phyloP scores from a whole-genome alignment of 64 coral and sea anemone genomes.

The Porites lutea region DNA sequence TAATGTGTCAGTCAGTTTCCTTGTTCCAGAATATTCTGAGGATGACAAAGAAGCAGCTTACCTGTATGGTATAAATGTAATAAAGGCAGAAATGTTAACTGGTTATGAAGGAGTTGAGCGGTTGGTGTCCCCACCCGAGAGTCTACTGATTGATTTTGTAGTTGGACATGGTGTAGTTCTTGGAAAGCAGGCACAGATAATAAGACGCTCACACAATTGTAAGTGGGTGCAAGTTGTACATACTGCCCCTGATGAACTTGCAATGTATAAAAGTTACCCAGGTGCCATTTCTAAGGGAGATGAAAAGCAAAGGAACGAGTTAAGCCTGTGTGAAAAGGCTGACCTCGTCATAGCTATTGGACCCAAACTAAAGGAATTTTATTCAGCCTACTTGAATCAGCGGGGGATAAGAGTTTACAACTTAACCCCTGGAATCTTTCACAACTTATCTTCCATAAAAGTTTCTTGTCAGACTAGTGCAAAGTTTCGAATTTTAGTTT shows the following conservation, averaged over 20 bases:
- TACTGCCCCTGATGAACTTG: not conserved
- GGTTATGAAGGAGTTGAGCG: not conserved
- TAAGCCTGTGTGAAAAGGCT: not conserved
- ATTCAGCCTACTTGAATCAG: not conserved
- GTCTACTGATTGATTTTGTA: not conserved
- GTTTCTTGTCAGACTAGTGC: too few relatives aligned
- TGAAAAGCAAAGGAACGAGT: not conserved
- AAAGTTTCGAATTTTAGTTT: not conserved
- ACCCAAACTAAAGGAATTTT: not conserved
- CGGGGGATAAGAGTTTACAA: not conserved
- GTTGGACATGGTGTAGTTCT: not conserved
- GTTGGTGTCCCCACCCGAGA: not conserved
- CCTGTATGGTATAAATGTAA: not conserved
- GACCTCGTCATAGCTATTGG: conserved; percentile 8
- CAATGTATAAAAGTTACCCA: not conserved
- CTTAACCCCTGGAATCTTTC: not conserved
- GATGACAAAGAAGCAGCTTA: not conserved
- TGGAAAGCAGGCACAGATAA: not conserved
- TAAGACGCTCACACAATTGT: not conserved
- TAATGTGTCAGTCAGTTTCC: not conserved
- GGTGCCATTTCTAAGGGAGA: not conserved
- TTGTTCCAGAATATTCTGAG: not conserved
- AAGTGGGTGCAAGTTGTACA: conserved; percentile 1
- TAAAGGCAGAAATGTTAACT: not conserved
- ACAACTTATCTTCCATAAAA: not conserved